phyloP scores from a whole-genome alignment of 2,888 invertebrate species.

The Agrochola macilenta region DNA sequence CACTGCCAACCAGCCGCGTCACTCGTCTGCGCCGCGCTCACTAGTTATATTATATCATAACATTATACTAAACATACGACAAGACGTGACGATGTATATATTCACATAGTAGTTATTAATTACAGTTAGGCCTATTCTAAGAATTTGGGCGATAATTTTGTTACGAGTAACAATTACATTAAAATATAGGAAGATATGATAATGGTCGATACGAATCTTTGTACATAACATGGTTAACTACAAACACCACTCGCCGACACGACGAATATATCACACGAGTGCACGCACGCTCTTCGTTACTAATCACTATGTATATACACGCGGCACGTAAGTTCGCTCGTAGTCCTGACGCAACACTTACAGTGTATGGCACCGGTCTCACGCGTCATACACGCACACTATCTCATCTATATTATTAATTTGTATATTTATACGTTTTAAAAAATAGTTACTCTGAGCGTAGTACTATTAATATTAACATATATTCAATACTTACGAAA shows the following conservation, averaged over 20 bases:
- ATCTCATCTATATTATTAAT: slow-evolving; percentile 26
- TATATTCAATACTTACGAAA: slow-evolving; percentile 58
- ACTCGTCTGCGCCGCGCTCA: slow-evolving; percentile 40
- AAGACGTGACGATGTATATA: slow-evolving; percentile 48
- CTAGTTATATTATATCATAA: slow-evolving; percentile 35
- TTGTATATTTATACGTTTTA: slow-evolving; percentile 72
- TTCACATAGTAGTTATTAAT: slow-evolving; percentile 50
- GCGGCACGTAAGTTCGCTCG: slow-evolving; percentile 5
- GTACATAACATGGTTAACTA: slow-evolving; percentile 53
- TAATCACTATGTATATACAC: slow-evolving; percentile 12
- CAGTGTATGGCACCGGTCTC: slow-evolving; percentile 68
- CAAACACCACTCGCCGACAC: slow-evolving; percentile 37
- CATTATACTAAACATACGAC: slow-evolving; percentile 55
- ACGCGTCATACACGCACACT: slow-evolving; percentile 34
- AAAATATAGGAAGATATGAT: slow-evolving; percentile 71
- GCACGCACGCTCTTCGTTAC: slow-evolving; percentile 17
- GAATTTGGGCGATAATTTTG: slow-evolving; percentile 64
- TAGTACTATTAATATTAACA: slow-evolving; percentile 51
- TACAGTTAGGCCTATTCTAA: slow-evolving; percentile 69
- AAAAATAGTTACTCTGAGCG: slow-evolving; percentile 81
- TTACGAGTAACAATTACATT: slow-evolving; percentile 68
- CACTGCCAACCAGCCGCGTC: neutral
- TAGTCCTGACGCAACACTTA: slow-evolving; percentile 62
- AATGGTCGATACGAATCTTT: slow-evolving; percentile 58
- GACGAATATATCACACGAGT: slow-evolving; percentile 37